phyloP scores from a whole-genome alignment of 2,797 vertebrate genomes.

The Coregonus sp. region DNA sequence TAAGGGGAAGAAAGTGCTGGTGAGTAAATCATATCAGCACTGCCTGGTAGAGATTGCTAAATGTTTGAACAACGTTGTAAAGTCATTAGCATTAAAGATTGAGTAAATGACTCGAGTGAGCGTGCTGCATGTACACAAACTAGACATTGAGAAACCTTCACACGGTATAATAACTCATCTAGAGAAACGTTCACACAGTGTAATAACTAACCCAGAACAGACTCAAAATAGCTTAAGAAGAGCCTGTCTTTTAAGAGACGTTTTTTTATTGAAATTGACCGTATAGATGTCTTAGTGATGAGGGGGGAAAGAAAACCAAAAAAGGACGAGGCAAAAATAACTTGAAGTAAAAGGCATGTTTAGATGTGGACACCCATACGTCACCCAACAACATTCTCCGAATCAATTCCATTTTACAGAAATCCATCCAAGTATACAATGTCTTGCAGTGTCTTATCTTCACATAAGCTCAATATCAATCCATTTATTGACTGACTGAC shows the following conservation, averaged over 20 bases:
- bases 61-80: not conserved
- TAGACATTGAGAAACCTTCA: slow-evolving; percentile 10
- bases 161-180: no score
- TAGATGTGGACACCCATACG: no score
- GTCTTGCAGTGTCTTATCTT: not conserved
- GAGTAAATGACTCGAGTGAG: not conserved
- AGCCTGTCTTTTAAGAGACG: not conserved
- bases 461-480: not conserved
- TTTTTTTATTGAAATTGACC: not conserved
- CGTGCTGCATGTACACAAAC: not conserved
- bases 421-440: not conserved
- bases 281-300: not conserved
- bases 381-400: no score
- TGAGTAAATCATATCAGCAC: not conserved
- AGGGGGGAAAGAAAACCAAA: no score
- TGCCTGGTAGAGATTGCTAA: not conserved
- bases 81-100: not conserved
- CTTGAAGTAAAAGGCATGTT: not conserved
- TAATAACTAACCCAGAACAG: slow-evolving; percentile 13
- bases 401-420: no score
- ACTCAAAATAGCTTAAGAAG: slow-evolving; percentile 20
- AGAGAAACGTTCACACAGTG: no score
- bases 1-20: no score
- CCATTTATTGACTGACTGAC: not conserved
- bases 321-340: not conserved